Conservation (phyloP, 2,888 invertebrate genomes). For the Physocephala rufipes region DNA sequence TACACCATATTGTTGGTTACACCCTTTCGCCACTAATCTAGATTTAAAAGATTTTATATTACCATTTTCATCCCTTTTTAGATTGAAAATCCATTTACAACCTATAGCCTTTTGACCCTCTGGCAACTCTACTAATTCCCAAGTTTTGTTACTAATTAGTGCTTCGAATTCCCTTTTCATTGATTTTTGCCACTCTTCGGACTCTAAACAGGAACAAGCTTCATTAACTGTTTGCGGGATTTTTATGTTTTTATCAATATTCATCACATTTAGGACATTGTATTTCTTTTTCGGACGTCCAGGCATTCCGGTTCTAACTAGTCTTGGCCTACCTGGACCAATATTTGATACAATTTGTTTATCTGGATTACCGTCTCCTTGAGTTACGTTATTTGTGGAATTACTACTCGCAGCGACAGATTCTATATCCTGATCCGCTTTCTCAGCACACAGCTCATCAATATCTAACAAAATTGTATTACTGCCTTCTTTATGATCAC, state of each 20-base stretch:
- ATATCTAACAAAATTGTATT: slow-evolving; percentile 40
- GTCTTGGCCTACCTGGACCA: neutral
- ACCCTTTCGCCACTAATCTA: slow-evolving; percentile 36
- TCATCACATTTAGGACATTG: slow-evolving; percentile 23
- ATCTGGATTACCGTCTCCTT: neutral
- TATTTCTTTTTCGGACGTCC: slow-evolving; percentile 30
- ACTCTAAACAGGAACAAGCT: slow-evolving; percentile 11
- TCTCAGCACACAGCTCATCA: slow-evolving; percentile 37
- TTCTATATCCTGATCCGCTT: slow-evolving; percentile 33
- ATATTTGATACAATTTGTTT: neutral
- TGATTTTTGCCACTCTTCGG: slow-evolving; percentile 28
- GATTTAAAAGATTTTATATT: slow-evolving; percentile 27
- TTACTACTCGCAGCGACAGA: neutral
- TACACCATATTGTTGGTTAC: slow-evolving; percentile 36
- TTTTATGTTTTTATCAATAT: slow-evolving; percentile 1
- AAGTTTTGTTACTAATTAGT: slow-evolving; percentile 32
- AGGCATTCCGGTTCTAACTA: slow-evolving; percentile 25
- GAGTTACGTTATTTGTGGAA: too few relatives aligned
- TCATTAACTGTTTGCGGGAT: slow-evolving; percentile 31
- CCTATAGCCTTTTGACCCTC: slow-evolving; percentile 35
- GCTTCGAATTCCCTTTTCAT: slow-evolving; percentile 39
- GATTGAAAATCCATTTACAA: slow-evolving; percentile 41
- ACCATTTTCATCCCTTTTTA: slow-evolving; percentile 37
- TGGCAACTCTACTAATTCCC: slow-evolving; percentile 36
- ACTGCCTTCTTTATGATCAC: slow-evolving; percentile 41